phyloP scores from a whole-genome alignment of 2,888 invertebrate species.

The Drosophila fungiperda region DNA sequence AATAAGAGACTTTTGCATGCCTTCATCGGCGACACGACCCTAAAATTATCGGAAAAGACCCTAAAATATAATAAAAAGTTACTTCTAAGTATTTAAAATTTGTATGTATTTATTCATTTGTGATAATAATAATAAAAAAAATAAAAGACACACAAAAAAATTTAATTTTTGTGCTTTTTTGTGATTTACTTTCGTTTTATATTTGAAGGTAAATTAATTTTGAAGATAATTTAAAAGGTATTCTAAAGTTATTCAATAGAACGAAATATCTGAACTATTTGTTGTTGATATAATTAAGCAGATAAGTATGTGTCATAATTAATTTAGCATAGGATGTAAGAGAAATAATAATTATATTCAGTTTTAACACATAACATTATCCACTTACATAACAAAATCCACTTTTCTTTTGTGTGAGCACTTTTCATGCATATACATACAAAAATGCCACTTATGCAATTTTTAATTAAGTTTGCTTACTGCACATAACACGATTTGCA shows the following conservation, averaged over 20 bases:
- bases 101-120: not conserved
- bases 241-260: not conserved
- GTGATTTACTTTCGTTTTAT: not conserved
- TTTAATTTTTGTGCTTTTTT: not conserved
- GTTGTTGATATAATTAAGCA: not conserved
- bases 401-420: not conserved
- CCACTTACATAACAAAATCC: not conserved
- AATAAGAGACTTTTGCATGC: conserved; percentile 21
- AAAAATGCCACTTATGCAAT: conserved; percentile 53
- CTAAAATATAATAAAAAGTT: conserved; percentile 1
- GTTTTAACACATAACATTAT: not conserved
- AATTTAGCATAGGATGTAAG: not conserved
- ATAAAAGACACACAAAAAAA: not conserved
- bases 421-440: not conserved
- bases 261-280: not conserved
- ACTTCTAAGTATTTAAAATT: not conserved
- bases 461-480: conserved; percentile 71
- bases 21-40: conserved; percentile 23
- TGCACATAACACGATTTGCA: conserved; percentile 14
- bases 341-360: not conserved
- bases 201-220: not conserved
- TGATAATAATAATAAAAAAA: not conserved
- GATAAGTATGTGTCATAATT: not conserved
- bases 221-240: not conserved
- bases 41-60: conserved; percentile 4